Base-by-base conservation (phyloP, 2,113 vertebrate genomes). In the Scomber japonicus region DNA sequence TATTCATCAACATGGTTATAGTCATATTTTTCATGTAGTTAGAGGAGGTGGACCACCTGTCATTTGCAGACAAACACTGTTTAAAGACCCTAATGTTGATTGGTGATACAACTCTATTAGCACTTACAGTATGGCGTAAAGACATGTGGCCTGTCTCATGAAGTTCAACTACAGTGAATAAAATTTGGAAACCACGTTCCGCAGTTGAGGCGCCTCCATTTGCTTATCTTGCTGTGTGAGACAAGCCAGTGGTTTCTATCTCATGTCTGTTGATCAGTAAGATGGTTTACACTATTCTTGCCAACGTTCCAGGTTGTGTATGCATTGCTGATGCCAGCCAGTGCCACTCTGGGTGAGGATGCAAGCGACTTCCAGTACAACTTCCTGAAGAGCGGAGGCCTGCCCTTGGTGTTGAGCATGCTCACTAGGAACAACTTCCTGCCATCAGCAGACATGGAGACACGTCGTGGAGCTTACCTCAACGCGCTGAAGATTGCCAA, bases 351-450 rank as follows among this genome's bases (percentile, higher is more conserved):
- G 89, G 97, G 97, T 56, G 98, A 99, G 91, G 98, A 99, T 56
- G 98, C 98, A 57, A 98, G 97, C 78, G 98, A 99, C 90, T 99
- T 99, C 93, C 98, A 99, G 27, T 99, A 97, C 91, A 99, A 99
- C 93, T 99, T 99, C 91, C 90, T 99, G 80, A 98, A 98, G 94
- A 99, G 98, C 40, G 98, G 98, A 62, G 98, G 98, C 50, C 94
- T 99, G 65, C 97, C 97, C 61, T 95, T 99, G 78, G 97, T 99
- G 17, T 80, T 99, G 94, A 99, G 97, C 94, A 99, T 99, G 97
- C 96, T 99, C 91, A 98, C 97, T 55, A 96, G 98, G 93, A 99
- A 99, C 95, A 99, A 99, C 94, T 99, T 99, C 91, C 95, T 99
- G 87, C 98, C 97, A 88, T 98, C 97, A 51, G 97, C 98, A n/a